phyloP scores from a whole-genome alignment of 2,797 vertebrate genomes.

The Coregonus suidteri region DNA sequence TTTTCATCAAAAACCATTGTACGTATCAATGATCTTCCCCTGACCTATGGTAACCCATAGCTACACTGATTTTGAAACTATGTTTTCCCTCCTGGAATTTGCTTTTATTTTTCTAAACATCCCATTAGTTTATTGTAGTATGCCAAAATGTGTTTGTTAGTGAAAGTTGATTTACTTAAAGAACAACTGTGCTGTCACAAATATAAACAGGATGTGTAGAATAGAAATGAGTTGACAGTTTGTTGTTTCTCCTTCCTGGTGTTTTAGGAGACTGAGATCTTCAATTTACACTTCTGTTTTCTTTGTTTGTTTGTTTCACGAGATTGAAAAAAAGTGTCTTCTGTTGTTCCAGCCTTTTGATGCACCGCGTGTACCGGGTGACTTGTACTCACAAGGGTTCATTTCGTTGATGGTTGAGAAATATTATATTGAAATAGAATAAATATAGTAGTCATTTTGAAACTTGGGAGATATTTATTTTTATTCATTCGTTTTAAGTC shows the following conservation, averaged over 20 bases:
- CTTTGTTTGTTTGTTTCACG: too few species aligned
- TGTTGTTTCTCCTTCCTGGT: constrained; percentile 2
- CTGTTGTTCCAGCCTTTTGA: too few species aligned
- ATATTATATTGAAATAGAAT: too few species aligned
- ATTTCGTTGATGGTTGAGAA: too few species aligned
- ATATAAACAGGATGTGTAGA: neutral
- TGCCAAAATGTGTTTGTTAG: constrained; percentile 68
- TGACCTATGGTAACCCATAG: neutral
- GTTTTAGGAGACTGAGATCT: neutral
- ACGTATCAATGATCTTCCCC: neutral
- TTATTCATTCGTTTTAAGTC: too few species aligned
- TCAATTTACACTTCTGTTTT: too few species aligned
- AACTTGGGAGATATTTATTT: too few species aligned
- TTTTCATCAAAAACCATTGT: neutral
- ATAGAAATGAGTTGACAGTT: neutral
- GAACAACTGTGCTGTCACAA: constrained; percentile 70
- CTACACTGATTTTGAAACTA: neutral
- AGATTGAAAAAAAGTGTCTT: too few species aligned
- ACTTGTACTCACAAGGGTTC: too few species aligned
- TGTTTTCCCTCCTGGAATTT: constrained; percentile 3
- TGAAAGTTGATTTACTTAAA: constrained; percentile 75
- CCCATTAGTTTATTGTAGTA: constrained; percentile 53
- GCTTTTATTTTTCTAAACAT: neutral
- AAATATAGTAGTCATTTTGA: too few species aligned
- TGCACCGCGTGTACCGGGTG: too few species aligned